Evolutionary conservation across 2,113 vertebrate genomes (phyloP), one percentile per base, ranked within the genome.

Genomic region (Aspidoscelis tigris): DNA sequence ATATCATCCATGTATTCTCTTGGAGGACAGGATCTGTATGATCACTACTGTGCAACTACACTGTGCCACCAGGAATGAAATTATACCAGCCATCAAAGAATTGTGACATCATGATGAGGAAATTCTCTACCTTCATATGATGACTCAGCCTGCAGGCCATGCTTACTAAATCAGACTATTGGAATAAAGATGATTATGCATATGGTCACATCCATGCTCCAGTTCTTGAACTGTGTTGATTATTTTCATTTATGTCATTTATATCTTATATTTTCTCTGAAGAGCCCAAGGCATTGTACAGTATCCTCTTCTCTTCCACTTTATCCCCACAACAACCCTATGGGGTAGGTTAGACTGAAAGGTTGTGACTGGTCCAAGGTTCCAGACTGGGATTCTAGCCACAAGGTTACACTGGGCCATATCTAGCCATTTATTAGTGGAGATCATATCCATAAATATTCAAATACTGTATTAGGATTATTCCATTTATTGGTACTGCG

Each of bases 81-180:
- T 8, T 21, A 64, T 20, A 78, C 18, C 76, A 41, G 20, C 58
- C 76, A 64, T 22, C 11, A 14, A 43, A 78, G 39, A 22, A 78
- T 72, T 44, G 3, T 41, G 5, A 43, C 20, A 85, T 1, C 2
- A 41, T 6, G 68, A 16, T 1, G 22, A 39, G 55, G 16, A 78
- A 24, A 65, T 3, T 65, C 39, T 14, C 14, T 68, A 26, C 26
- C 1, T 75, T 1, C 71, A 5, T 24, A 53, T 14, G 11, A 2
- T 0, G 3, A 58, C 0, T 26, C 9, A 0, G 10, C 0, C 66
- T 24, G 24, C 61, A 39, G 18, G 21, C 61, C 24, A 79, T 78
- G 80, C 83, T 84, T 88, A 33, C 53, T 61, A 20, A 84, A 7
- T 76, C 44, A 0, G 0, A 8, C 44, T n/a, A 69, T 0, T n/a